Evolutionary conservation across 2,888 invertebrate species (phyloP), one percentile per base, ranked within the genome.

Genomic region (Tenthredo scrophulariae): DNA sequence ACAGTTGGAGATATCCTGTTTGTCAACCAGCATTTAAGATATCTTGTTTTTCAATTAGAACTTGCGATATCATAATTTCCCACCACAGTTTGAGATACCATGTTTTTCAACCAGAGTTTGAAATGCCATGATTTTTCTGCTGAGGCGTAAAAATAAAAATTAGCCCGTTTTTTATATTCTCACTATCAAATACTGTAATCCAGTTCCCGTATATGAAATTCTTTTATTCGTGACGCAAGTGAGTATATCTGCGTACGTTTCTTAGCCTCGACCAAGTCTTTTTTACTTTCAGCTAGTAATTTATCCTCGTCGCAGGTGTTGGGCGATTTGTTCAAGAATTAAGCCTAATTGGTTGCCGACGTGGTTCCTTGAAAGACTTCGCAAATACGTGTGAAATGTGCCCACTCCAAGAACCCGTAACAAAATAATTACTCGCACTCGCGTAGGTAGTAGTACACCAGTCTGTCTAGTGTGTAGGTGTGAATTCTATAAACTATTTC

Each of bases 251-350:
- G 5, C 33, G 18, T 33, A 67, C 33, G 18, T 33, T 1, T 13
- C 5, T 33, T 15, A 15, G 18, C 33, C 6, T 33, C 26, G 29
- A 67, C 5, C 9, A 67, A 33, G 67, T 18, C 13, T 67, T 29
- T 67, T 62, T 62, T 26, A 62, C 26, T 7, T 37, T 70, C 37
- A n/a, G 7, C 15, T 33, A 43, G 40, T 37, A 74, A 74, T 74
- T 43, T 40, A 67, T 33, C 67, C 67, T 67, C 67, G 43, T 43
- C 40, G 74, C 74, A 74, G 43, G 43, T 74, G 77, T 77, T 77
- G 33, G 54, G 22, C 15, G 54, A 54, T 29, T 77, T 50, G 50
- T 40, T 77, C 29, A 50, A 77, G 46, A 50, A 10, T 33, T 33
- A 50, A 50, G 50, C 10, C 77, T 29, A 77, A 77, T 77, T 50